Base-by-base conservation (phyloP, 2,797 vertebrate genomes). In the Enteromius radiatus region DNA sequence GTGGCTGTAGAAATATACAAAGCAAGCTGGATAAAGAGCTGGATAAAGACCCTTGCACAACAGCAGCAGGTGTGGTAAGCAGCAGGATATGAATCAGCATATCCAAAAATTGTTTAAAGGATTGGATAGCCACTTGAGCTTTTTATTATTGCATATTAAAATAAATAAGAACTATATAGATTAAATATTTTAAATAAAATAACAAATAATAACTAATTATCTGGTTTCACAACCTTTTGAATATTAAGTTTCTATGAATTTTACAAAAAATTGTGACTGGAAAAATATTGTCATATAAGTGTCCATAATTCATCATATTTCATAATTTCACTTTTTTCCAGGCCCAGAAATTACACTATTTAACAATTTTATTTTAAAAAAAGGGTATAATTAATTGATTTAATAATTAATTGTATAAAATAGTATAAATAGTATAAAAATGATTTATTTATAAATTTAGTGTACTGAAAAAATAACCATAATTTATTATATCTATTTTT, bases 41-140 rank as follows among this genome's bases (percentile, higher is more conserved):
- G 23, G 41, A 64, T 59, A 80, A 61, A 80, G 38, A 23, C 52
- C 33, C 38, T 70, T 56, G 12, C 52, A 71, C 78, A 71, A 59
- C 67, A 71, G 26, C 67, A 71, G 38, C 67, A 80, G 78, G 78
- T 80, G 67, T 71, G 67, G 67, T 23, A 70, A 70, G 67, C 9
- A 56, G 67, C 38, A 70, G 52, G 49, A 45, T 45, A 70, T 80
- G 49, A 70, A 43, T 69, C 15, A 54, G 52, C 52, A 54, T 9
- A 54, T 54, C 21, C 9, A 59, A 80, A 80, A 9, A 21, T 15
- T 33, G 28, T 67, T n/a, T 23, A 23, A 49, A 67, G 63, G n/a
- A 19, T 31, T 19, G 3, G 15, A 43, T 31, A 26, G n/a, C 6
- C 3, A 15, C 23, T 59, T 43, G 19, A 14, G 49, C 41, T 31